These are phyloP conservation scores for Zingel zingel DNA, from an alignment of 2,113 vertebrate species.

Conservation along the genomic window DNA sequence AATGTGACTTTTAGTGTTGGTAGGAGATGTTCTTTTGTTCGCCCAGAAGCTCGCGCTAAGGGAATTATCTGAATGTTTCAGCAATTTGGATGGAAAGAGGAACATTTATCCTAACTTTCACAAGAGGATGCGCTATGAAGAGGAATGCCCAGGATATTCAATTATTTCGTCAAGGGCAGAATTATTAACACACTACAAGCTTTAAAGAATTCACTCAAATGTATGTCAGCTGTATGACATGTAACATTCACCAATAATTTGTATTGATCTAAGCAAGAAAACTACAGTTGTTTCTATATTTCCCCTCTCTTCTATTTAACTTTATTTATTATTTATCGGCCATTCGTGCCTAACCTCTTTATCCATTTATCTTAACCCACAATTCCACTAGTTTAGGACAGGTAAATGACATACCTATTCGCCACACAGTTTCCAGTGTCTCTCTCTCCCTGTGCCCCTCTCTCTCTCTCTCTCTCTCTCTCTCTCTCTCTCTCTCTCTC, in stretches of 20 bases:
- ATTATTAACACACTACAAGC: background rate
- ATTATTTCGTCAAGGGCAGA: background rate
- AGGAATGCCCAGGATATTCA: background rate
- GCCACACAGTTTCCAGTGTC: background rate
- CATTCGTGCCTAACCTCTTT: background rate
- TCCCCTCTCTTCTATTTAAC: background rate
- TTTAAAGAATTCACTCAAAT: conserved; percentile 4
- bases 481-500: background rate
- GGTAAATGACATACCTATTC: conserved; percentile 29
- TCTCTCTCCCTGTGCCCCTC: background rate
- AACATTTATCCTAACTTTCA: conserved; percentile 26
- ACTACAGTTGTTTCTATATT: background rate
- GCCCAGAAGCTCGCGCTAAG: background rate
- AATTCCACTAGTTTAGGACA: conserved; percentile 8
- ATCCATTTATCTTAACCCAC: conserved; percentile 40
- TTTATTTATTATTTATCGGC: background rate
- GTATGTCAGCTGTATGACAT: background rate
- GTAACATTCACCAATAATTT: background rate
- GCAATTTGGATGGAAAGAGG: conserved; percentile 2
- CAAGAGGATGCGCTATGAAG: background rate
- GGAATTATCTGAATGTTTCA: conserved; percentile 30
- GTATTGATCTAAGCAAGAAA: conserved; percentile 11
- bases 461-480: background rate
- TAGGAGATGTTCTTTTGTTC: conserved; percentile 39
- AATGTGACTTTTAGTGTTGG: conserved; percentile 62